Conservation (phyloP, 1,140 invertebrate species). For the Parasteatoda tepidariorum region DNA sequence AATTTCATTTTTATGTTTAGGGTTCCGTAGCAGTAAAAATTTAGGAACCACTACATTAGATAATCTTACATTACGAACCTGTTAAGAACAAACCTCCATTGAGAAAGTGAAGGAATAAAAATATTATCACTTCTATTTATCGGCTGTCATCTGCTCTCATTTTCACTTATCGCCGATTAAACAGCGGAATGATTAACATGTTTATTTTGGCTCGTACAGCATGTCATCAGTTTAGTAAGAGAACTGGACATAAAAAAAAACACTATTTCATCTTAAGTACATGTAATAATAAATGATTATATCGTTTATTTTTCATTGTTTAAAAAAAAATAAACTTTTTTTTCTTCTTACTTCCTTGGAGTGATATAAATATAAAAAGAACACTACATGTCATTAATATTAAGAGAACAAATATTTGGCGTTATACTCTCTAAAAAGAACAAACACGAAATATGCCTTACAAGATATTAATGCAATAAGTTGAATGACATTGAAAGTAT, state of each 20-base stretch:
- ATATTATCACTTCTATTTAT: not conserved
- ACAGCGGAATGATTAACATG: not conserved
- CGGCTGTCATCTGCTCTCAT: not conserved
- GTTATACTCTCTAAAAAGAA: not conserved
- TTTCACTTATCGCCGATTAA: not conserved
- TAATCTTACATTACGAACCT: too few relatives aligned
- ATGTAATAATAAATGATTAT: not conserved
- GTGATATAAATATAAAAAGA: not conserved
- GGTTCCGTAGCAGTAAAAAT: too few relatives aligned
- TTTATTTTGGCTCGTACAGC: not conserved
- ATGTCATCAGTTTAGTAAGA: not conserved
- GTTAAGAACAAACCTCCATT: too few relatives aligned
- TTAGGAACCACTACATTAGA: too few relatives aligned
- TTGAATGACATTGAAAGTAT: conserved; percentile 52
- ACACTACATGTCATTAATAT: not conserved
- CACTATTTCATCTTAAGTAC: not conserved
- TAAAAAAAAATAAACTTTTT: not conserved
- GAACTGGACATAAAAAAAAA: too few relatives aligned
- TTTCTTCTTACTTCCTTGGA: not conserved
- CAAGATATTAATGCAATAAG: too few relatives aligned
- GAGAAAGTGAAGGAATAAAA: too few relatives aligned
- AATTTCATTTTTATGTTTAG: too few relatives aligned
- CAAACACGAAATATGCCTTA: not conserved
- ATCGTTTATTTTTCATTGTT: not conserved
- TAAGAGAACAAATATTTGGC: not conserved